Base-by-base conservation (phyloP, 2,797 vertebrate genomes). In the Lacerta bilineata region DNA sequence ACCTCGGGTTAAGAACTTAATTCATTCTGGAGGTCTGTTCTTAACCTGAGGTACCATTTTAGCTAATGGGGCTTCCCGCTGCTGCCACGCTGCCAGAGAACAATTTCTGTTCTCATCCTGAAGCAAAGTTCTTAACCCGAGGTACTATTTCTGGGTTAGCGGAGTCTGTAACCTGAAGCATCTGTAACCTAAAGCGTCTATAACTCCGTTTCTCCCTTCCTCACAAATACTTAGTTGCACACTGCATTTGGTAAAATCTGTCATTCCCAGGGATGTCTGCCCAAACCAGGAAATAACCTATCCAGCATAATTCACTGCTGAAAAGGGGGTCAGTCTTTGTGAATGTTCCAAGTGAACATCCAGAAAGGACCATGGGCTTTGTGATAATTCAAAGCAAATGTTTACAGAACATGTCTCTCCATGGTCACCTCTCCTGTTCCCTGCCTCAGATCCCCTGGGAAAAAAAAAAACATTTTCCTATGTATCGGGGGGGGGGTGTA, bases 321-420 rank as follows among this genome's bases (percentile, higher is more conserved):
- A 68, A 46, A 77, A 69, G 69, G n/a, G 20, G 23, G 64, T 78
- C 59, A 77, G 75, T 36, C 59, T 61, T 61, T 61, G 18, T 71
- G 68, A n/a, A 29, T 3, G 10, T 11, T 71, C 4, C 18, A 36
- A 69, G 77, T 59, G 46, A 79, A 79, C 15, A 17, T 39, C 64
- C 68, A 71, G 17, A 85, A 64, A 85, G 39, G 41, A 66, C 84
- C 74, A 85, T 61, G n/a, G n/a, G 76, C 15, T 71, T 79, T 86
- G 66, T 46, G 76, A 78, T 36, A 43, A 46, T 36, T 39, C 61
- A 41, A 78, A 78, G 29, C 17, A 64, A n/a, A 55, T 17, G 27
- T 2, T 59, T 10, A 25, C 25, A 77, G 50, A 50, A 20, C 17
- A 55, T 64, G n/a, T 41, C 13, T 25, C 27, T 72, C 33, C 27